Evolutionary conservation across 2,797 vertebrate species (phyloP), one percentile per base, ranked within the genome.

Genomic region (Carduelis carduelis): DNA sequence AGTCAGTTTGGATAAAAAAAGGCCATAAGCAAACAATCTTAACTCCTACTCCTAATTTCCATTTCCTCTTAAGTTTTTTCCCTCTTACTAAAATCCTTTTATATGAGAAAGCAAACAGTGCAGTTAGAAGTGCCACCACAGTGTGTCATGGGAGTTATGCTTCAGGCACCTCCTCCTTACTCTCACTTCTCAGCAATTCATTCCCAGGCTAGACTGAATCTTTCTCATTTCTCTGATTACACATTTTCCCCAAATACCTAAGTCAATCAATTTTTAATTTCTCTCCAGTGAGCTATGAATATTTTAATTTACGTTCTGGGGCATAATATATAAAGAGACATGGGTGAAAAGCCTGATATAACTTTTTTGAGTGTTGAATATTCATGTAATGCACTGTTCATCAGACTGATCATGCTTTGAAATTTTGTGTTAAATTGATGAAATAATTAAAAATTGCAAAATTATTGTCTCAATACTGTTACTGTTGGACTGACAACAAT

Each of bases 141-240:
- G 94, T 96, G 93, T 96, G 95, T 96, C 93, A 96, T 93, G 93
- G 96, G 94, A 95, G 94, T 64, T 92, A 90, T 92, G 65, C 86
- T 95, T 90, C 65, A 50, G 79, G 68, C 77, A 95, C 70, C 83
- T 95, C 80, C 77, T 95, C 83, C 56, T 78, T 59, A 41, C 63
- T 88, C 63, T 84, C 63, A 84, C 63, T 60, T 93, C 50, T 79
- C 63, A 47, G 30, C 41, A 46, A 34, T 46, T 66, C 60, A 68
- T 66, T 95, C 63, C 55, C 76, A 81, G 77, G 52, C 63, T 74
- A 82, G 66, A 32, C 27, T 82, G 39, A 11, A 49, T 79, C 74
- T 74, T 78, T 66, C 55, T 59, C 22, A 63, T 89, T 89, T 76
- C 34, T 88, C 52, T 87, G 66, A 65, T 91, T 81, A 63, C 19